Evolutionary conservation across 2,797 vertebrate species (phyloP).

Genomic region (Eutrigla gurnardus): DNA sequence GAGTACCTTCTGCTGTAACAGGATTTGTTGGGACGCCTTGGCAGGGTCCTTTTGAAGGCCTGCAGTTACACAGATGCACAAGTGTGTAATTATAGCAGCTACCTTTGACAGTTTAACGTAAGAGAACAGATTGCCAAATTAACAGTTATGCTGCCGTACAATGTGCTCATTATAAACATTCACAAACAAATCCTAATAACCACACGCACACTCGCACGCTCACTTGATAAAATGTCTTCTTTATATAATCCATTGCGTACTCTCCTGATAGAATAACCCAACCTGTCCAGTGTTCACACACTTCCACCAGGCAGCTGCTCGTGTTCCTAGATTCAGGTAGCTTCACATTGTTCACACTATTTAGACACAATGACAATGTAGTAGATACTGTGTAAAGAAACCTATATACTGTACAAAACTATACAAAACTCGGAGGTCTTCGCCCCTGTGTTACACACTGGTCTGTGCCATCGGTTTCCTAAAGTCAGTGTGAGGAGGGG

Average conservation of each 20-base stretch:
- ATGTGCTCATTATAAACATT: constrained; percentile 70
- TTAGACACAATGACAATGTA: constrained; percentile 45
- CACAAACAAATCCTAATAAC: constrained; percentile 44
- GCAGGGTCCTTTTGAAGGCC: constrained; percentile 67
- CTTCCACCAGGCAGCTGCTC: constrained; percentile 38
- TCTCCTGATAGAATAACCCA: constrained; percentile 35
- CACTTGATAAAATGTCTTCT: constrained; percentile 56
- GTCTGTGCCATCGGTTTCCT: constrained; percentile 46
- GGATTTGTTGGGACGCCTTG: constrained; percentile 63
- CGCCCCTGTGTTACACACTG: constrained; percentile 39
- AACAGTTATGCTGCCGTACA: constrained; percentile 74
- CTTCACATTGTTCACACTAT: constrained; percentile 46
- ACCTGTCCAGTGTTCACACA: constrained; percentile 45
- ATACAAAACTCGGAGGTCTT: constrained; percentile 57
- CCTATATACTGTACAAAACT: constrained; percentile 74
- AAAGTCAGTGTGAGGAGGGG: constrained; percentile 21
- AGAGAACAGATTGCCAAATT: constrained; percentile 69
- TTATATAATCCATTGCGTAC: constrained; percentile 45
- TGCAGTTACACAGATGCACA: constrained; percentile 61
- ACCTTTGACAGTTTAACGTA: constrained; percentile 68
- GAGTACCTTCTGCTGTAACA: constrained; percentile 69
- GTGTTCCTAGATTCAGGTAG: constrained; percentile 47
- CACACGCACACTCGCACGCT: constrained; percentile 34
- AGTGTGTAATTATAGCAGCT: constrained; percentile 75
- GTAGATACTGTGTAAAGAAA: constrained; percentile 67